Percentiles rank a stretch among this genome's conserved stretches.
Conservation (phyloP, 2,888 invertebrate genomes). For the Stenodera caucasica region DNA sequence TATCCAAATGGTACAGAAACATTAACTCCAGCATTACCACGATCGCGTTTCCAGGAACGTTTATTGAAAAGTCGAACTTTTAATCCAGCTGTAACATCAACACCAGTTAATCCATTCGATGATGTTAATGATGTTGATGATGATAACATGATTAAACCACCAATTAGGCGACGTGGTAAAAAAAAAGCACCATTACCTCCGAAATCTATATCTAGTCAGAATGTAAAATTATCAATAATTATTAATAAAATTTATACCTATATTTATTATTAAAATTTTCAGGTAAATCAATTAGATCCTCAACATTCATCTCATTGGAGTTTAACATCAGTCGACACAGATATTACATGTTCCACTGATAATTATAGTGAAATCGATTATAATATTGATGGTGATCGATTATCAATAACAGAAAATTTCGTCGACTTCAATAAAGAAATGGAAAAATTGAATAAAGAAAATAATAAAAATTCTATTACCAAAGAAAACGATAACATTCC, state of each 20-base stretch:
- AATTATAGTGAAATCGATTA: constrained; percentile 18
- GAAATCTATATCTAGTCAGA: constrained; percentile 28
- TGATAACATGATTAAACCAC: constrained; percentile 6
- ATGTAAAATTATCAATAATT: constrained; percentile 11
- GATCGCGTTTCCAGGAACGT: constrained; percentile 31
- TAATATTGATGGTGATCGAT: constrained; percentile 17
- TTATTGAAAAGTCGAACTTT: constrained; percentile 14
- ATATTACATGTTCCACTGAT: constrained; percentile 32
- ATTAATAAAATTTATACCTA: not conserved
- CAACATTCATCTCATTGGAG: constrained; percentile 34
- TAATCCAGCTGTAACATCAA: constrained; percentile 1
- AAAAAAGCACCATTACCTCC: constrained; percentile 38
- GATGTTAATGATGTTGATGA: constrained; percentile 22
- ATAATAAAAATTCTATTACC: constrained; percentile 16
- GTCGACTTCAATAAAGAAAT: constrained; percentile 35
- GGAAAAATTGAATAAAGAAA: constrained; percentile 28
- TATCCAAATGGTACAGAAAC: constrained; percentile 13
- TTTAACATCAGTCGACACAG: constrained; percentile 36
- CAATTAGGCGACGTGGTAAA: constrained; percentile 29
- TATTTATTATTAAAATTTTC: constrained; percentile 11
- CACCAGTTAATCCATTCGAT: constrained; percentile 28
- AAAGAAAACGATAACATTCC: constrained; percentile 21
- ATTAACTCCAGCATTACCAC: constrained; percentile 21
- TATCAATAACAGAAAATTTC: constrained; percentile 30
- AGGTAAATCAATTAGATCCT: constrained; percentile 17